Conservation (phyloP, 1,140 invertebrate genomes). For the Fopius arisanus region DNA sequence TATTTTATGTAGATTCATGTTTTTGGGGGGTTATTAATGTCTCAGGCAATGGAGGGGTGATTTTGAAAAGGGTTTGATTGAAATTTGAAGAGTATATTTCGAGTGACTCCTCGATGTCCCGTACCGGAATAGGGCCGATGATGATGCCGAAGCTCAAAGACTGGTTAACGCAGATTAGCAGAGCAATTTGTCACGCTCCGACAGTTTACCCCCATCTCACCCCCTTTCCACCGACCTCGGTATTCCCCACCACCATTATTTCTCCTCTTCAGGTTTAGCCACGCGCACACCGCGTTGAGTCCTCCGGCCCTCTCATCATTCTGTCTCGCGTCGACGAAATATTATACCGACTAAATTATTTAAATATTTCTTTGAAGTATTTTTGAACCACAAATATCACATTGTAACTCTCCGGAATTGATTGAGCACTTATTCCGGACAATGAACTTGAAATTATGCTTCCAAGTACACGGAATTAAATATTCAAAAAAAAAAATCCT, state of each 20-base stretch:
- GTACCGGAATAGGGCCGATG: conserved; percentile 49
- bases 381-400: neutral
- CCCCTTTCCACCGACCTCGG: neutral
- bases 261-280: conserved; percentile 8
- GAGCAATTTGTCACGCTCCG: conserved; percentile 60
- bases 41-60: neutral
- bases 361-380: neutral
- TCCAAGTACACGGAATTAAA: too few relatives aligned
- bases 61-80: neutral
- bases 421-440: neutral
- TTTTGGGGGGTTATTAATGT: too few relatives aligned
- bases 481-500: too few relatives aligned
- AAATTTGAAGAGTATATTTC: conserved; percentile 24
- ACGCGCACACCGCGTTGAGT: neutral
- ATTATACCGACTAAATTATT: neutral
- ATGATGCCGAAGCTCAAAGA: conserved; percentile 50
- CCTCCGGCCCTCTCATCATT: neutral
- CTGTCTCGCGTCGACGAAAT: neutral
- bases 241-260: conserved; percentile 15
- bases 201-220: conserved; percentile 48
- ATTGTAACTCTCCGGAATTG: neutral
- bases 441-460: neutral
- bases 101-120: conserved; percentile 41
- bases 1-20: too few relatives aligned
- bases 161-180: conserved; percentile 62